Base-by-base conservation (phyloP, 2,797 vertebrate species). In the Clamator glandarius region DNA sequence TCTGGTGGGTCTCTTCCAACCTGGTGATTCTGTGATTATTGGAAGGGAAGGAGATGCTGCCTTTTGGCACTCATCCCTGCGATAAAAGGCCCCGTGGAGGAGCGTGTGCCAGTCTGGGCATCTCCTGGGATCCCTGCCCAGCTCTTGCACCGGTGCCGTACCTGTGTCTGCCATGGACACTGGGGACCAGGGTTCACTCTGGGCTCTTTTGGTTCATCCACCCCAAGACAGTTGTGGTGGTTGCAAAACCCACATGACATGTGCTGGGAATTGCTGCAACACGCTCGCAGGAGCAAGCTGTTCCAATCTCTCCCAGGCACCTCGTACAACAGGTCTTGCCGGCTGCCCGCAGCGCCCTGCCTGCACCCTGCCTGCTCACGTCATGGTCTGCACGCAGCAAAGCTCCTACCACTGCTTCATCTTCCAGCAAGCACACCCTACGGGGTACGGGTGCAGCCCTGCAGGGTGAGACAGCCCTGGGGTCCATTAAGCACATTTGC, bases 321-420 rank as follows among this genome's bases (percentile, higher is more conserved):
- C 96, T 95, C 7, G 91, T 44, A 91, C 93, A 96, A 96, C 95
- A 93, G 94, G 96, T 96, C 95, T 87, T 89, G 93, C 91, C 86
- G 20, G 96, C 89, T 74, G 89, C 75, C 76, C 19, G 19, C 44
- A 12, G n/a, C 29, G 3, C 54, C 62, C 64, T 51, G 54, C 64
- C 17, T 26, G 61, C 51, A 31, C 28, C 17, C 33, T 16, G 41
- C 67, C n/a, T 5, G 52, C 63, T 58, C 4, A 4, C 11, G 2
- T 25, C 54, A 50, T 4, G 1, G 23, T 7, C 54, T 2, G 3
- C 17, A 1, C 44, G 24, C 33, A 12, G 39, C 76, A 26, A 4
- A 19, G 31, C 52, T 54, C 46, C 48, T 28, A 24, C 54, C 1
- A 1, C 64, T 7, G 12, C 42, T 35, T 35, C 23, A 1, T 41